Evolutionary conservation across 2,888 invertebrate species (phyloP), one percentile per base, ranked within the genome.

Genomic region (Athalia circularis): DNA sequence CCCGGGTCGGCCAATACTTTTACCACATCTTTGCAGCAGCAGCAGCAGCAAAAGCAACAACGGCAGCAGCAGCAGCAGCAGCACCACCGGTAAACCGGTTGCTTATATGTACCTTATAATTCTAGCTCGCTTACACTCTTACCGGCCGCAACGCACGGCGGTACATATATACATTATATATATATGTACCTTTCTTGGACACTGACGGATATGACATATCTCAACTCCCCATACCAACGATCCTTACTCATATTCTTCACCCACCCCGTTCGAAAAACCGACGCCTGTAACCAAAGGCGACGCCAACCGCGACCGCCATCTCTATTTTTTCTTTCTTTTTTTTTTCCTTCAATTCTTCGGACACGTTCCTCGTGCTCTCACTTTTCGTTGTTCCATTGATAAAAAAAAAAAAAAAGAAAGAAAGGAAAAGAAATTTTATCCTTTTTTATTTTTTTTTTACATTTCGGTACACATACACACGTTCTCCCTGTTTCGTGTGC

Each of bases 161-260:
- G 29, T 29, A 29, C 2, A 29, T 29, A 29, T 29, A 29, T 29
- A 29, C 2, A 29, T 29, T 2, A 29, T 29, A 29, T 29, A 29
- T 29, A 29, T 62, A 4, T 62, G 6, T 62, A 15, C 47, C 65
- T 47, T n/a, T 13, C 65, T 47, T 81, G 85, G 85, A 87, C 86
- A 87, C 87, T 88, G 88, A 88, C 88, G 87, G 87, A 87, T 89
- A 88, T 89, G 89, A 89, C 89, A 88, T 75, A 75, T 88, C 87
- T 88, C 86, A 86, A 86, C 86, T 87, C 87, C 65, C 82, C 80
- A 81, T 81, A 81, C 79, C 79, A 80, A 79, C 79, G 72, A 75
- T 64, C 65, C 65, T 54, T 64, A 57, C 78, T 48, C 72, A n/a
- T 43, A 57, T 59, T 59, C 72, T 59, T 59, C 72, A 45, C 72